phyloP scores from a whole-genome alignment of 2,797 vertebrate species.

The Anniella stebbinsi region DNA sequence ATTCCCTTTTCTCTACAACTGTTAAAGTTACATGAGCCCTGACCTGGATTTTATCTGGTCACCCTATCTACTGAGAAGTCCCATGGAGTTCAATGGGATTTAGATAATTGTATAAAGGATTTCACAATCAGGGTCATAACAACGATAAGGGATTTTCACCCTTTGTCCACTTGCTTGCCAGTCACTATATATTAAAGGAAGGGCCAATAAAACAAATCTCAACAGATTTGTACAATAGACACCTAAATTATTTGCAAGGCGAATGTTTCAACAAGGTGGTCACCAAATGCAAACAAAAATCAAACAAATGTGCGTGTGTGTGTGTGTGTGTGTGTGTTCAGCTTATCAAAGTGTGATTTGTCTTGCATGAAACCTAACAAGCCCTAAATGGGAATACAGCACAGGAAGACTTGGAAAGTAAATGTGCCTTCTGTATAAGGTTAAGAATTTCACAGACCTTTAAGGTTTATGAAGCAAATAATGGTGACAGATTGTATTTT shows the following conservation, averaged over 20 bases:
- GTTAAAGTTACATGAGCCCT: too few species aligned
- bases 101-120: too few species aligned
- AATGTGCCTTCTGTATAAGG: not conserved
- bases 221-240: not conserved
- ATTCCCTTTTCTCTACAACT: too few species aligned
- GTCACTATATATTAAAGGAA: not conserved
- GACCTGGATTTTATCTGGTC: too few species aligned
- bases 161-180: not conserved
- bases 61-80: too few species aligned
- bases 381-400: not conserved
- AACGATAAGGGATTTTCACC: not conserved
- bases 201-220: not conserved
- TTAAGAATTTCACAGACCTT: not conserved
- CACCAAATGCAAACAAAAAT: too few species aligned
- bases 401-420: not conserved
- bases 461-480: constrained; percentile 19
- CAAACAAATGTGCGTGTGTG: not conserved
- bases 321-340: not conserved
- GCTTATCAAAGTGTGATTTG: not conserved
- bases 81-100: too few species aligned
- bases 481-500: not conserved
- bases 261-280: not conserved
- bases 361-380: not conserved
- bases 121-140: not conserved
- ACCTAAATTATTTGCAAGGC: not conserved